Evolutionary conservation across 2,888 invertebrate genomes (phyloP).

Genomic region (Cheilosia scutellata): DNA sequence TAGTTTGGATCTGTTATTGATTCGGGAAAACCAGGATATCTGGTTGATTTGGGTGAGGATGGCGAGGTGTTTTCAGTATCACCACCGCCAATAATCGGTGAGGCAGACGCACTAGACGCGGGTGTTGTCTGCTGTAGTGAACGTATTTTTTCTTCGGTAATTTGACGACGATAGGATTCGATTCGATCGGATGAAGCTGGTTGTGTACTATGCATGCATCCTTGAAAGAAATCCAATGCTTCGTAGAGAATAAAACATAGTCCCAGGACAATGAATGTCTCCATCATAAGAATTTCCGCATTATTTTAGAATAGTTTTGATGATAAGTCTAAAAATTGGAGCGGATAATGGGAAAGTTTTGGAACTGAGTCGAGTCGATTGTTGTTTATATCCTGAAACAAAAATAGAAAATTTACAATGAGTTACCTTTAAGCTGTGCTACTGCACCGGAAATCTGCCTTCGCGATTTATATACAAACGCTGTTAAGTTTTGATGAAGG

Average conservation of each 20-base stretch:
- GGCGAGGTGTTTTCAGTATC: constrained; percentile 77
- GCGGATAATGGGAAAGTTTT: not conserved
- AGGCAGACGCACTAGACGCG: constrained; percentile 83
- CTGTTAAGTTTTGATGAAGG: not conserved
- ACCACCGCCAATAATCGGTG: constrained; percentile 79
- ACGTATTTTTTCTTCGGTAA: constrained; percentile 79
- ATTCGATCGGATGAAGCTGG: constrained; percentile 82
- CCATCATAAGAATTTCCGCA: constrained; percentile 85
- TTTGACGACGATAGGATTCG: constrained; percentile 83
- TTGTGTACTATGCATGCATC: constrained; percentile 84
- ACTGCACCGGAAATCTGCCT: constrained; percentile 13
- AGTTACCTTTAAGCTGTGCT: not conserved
- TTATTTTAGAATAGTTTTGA: constrained; percentile 61
- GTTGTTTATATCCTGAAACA: constrained; percentile 49
- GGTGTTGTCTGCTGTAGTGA: constrained; percentile 73
- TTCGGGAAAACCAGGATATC: constrained; percentile 76
- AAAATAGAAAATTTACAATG: constrained; percentile 42
- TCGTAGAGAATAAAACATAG: constrained; percentile 89
- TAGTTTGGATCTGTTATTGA: constrained; percentile 56
- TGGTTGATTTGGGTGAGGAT: constrained; percentile 79
- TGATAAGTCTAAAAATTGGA: constrained; percentile 7
- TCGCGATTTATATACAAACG: constrained; percentile 8
- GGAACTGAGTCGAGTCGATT: not conserved
- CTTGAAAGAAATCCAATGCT: constrained; percentile 87
- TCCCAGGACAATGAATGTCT: constrained; percentile 88